Conservation (phyloP, 2,888 invertebrate species). For the Ischnura elegans region DNA sequence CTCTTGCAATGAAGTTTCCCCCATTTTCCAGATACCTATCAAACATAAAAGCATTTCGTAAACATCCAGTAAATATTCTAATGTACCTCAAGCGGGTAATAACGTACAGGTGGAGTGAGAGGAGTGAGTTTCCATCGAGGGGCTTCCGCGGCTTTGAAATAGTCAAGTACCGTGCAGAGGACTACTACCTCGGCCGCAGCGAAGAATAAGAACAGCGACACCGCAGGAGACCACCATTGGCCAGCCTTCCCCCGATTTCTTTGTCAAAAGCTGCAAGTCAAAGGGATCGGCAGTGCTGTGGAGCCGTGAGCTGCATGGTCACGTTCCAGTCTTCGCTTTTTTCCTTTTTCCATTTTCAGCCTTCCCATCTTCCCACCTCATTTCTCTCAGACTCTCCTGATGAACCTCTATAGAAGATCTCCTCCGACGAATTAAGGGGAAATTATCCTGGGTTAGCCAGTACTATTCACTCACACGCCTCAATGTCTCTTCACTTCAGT, state of each 20-base stretch:
- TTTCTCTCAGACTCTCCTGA: too few species aligned
- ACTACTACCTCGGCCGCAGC: too few species aligned
- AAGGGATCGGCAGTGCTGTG: neutral
- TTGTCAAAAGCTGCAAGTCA: neutral
- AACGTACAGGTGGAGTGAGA: too few species aligned
- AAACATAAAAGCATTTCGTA: too few species aligned
- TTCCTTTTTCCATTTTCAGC: neutral
- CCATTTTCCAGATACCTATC: too few species aligned
- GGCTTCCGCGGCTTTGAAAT: too few species aligned
- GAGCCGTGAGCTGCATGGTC: neutral
- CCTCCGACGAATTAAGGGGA: neutral
- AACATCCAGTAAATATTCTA: too few species aligned
- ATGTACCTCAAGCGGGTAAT: too few species aligned
- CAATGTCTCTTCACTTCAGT: neutral
- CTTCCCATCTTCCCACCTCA: neutral
- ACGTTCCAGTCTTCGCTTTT: neutral
- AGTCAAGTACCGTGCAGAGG: too few species aligned
- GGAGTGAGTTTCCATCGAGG: too few species aligned
- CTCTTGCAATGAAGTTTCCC: too few species aligned
- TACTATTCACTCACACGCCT: neutral
- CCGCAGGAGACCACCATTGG: neutral
- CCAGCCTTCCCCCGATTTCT: neutral
- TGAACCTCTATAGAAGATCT: neutral
- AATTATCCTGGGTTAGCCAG: neutral
- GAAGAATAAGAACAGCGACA: too few species aligned